Evolutionary conservation across 2,888 invertebrate genomes (phyloP), one percentile per base, ranked within the genome.

Genomic region (Chydorus sphaericus): DNA sequence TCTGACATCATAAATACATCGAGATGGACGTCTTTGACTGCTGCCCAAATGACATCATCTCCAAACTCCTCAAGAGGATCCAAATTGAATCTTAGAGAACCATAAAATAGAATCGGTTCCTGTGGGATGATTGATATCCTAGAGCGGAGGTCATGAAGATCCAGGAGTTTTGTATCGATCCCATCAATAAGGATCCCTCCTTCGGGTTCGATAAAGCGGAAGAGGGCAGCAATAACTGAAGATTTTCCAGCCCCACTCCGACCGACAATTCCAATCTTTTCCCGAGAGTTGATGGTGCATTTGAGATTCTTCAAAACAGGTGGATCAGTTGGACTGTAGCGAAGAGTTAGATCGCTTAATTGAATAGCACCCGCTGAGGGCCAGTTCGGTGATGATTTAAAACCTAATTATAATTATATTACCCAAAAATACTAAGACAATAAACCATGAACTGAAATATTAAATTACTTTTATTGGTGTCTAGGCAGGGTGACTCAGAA

Each of bases 241-340:
- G 83, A 84, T 68, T 86, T 86, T 1, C 88, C 89, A 1, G 88
- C 88, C 1, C 89, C 89, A 0, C 88, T 89, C 55, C 88, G 74
- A 2, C 88, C 88, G 4, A 86, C 85, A 61, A 87, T 82, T 14
- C 86, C 86, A 57, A 86, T 63, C 64, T 75, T 75, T 64, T 75
- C 73, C 51, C 65, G 65, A 0, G 70, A 64, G 37, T 65, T 61
- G 18, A 75, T 68, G 23, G 59, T 62, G 59, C 73, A 72, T 23
- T 63, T 65, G 31, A 75, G 61, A 18, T 64, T 60, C 51, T 70
- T 71, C 5, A 76, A 65, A 10, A 75, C 73, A 4, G 65, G 62
- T 7, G 68, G 79, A 52, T 83, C 61, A 14, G 55, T 59, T 26
- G 62, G 59, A 2, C 64, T 62, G 56, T 74, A 74, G 51, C 63